Evolutionary conservation across 1,140 invertebrate genomes (phyloP).

Genomic region (Neotoxoptera formosana): DNA sequence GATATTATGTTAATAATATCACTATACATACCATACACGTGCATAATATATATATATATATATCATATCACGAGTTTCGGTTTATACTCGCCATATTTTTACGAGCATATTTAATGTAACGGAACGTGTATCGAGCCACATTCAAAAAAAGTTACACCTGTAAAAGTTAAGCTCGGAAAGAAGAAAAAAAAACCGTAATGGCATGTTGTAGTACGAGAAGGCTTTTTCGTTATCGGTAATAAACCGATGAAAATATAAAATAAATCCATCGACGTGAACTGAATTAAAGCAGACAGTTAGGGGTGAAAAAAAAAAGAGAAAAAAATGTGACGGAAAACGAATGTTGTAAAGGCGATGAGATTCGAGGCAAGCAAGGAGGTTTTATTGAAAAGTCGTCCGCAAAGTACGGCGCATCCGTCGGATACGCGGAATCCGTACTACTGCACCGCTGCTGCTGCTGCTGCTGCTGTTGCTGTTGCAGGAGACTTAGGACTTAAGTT

Average conservation of each 20-base stretch:
- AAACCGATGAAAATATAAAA: conserved; percentile 32
- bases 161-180: not conserved
- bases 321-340: conserved; percentile 14
- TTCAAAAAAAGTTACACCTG: not conserved
- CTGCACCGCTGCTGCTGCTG: not conserved
- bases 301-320: not conserved
- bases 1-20: conserved; percentile 24
- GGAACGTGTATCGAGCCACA: not conserved
- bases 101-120: conserved; percentile 16
- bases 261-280: conserved; percentile 27
- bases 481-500: not conserved
- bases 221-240: conserved; percentile 1
- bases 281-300: not conserved
- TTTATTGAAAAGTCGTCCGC: not conserved
- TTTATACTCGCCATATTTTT: conserved; percentile 8
- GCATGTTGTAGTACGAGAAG: not conserved
- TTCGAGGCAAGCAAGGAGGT: not conserved
- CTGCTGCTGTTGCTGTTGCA: no score
- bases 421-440: not conserved
- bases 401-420: not conserved
- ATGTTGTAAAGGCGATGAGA: not conserved
- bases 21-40: not conserved
- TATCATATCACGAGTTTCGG: not conserved
- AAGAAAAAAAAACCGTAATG: not conserved
- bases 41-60: not conserved